These are phyloP conservation scores for Alcis repandata DNA, from an alignment of 2,888 invertebrate species.

Conservation along the genomic window DNA sequence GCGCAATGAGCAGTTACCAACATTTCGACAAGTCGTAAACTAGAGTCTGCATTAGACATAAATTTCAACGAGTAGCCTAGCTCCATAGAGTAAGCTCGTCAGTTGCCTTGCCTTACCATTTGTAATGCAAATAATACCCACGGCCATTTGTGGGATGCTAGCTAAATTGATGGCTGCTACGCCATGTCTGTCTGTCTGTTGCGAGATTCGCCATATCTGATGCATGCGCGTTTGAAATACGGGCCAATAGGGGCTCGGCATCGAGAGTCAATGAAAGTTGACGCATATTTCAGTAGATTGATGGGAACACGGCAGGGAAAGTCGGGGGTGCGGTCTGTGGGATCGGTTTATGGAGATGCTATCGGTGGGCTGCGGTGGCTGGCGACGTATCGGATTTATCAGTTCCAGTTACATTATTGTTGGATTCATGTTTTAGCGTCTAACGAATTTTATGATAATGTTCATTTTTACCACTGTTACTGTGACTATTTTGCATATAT, in stretches of 20 bases:
- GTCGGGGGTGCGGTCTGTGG: slow-evolving; percentile 34
- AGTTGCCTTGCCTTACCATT: slow-evolving; percentile 39
- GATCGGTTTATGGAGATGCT: slow-evolving; percentile 10
- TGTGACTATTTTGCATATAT: no score
- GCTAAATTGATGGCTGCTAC: slow-evolving; percentile 52
- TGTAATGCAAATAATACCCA: slow-evolving; percentile 46
- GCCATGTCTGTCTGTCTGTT: slow-evolving; percentile 50
- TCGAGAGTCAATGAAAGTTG: slow-evolving; percentile 55
- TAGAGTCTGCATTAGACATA: slow-evolving; percentile 23
- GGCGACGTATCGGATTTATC: slow-evolving; percentile 12
- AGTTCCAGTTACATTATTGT: slow-evolving; percentile 4
- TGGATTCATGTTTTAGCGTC: no score
- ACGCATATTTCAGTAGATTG: slow-evolving; percentile 45
- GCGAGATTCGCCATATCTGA: slow-evolving; percentile 61
- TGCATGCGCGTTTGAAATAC: slow-evolving; percentile 66
- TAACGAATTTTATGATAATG: no score
- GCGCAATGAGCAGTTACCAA: neutral
- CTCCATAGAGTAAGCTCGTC: slow-evolving; percentile 24
- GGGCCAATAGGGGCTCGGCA: slow-evolving; percentile 46
- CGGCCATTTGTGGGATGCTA: slow-evolving; percentile 46
- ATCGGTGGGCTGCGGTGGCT: slow-evolving; percentile 8
- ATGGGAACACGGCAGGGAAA: slow-evolving; percentile 37
- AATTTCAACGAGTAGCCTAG: slow-evolving; percentile 17
- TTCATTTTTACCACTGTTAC: no score
- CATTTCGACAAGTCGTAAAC: slow-evolving; percentile 13